A percentile compares a stretch with the other conserved stretches of the same genome.
These are phyloP conservation scores for Odontophorus gujanensis DNA, from an alignment of 2,113 vertebrate species.

Conservation along the genomic window DNA sequence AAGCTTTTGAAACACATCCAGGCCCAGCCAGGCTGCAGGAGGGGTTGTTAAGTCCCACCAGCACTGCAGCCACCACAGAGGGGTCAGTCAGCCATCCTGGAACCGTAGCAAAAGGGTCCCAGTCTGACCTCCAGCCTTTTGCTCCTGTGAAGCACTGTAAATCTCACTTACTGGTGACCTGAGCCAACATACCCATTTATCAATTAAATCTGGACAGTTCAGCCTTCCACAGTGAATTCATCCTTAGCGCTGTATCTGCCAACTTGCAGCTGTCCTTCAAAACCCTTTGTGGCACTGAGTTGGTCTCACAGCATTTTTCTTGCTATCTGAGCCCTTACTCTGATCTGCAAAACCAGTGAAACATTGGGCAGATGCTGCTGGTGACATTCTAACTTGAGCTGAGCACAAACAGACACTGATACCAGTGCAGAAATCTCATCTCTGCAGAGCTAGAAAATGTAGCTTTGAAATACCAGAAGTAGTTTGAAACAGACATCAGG, in stretches of 20 bases:
- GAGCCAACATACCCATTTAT: background rate
- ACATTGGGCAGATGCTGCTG: constrained; percentile 22
- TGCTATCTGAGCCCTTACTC: constrained; percentile 43
- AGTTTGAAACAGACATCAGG: background rate
- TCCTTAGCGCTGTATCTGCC: background rate
- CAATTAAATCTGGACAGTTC: background rate
- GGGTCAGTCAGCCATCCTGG: background rate
- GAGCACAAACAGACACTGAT: background rate
- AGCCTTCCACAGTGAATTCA: constrained; percentile 17
- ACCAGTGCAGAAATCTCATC: background rate
- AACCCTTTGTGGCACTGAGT: background rate
- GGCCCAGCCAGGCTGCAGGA: background rate
- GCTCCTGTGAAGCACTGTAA: background rate
- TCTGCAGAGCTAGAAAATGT: constrained; percentile 1
- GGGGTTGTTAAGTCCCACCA: background rate
- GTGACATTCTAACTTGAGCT: background rate
- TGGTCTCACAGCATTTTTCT: constrained; percentile 28
- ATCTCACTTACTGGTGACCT: background rate
- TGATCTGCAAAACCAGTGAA: constrained; percentile 10
- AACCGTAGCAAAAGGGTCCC: accelerated
- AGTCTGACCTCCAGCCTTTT: background rate
- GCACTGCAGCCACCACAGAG: background rate
- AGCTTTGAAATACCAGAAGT: constrained; percentile 6
- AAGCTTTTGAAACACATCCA: background rate
- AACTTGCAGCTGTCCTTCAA: constrained; percentile 53